A percentile compares a stretch with the other conserved stretches of the same genome.
phyloP scores from a whole-genome alignment of 2,888 invertebrate species.

The Danaus chrysippus region DNA sequence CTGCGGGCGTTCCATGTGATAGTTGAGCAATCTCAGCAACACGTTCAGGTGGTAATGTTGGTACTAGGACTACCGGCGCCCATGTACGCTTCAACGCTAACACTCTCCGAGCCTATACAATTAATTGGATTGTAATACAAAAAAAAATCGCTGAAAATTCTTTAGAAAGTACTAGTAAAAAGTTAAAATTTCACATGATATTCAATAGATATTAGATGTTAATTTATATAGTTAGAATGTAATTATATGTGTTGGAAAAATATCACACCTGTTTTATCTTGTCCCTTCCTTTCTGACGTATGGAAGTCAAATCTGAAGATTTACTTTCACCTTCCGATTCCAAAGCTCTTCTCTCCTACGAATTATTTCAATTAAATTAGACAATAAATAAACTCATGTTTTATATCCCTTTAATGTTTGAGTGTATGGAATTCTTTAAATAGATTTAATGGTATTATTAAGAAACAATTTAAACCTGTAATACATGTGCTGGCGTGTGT shows the following conservation, averaged over 20 bases:
- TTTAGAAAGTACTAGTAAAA: no score
- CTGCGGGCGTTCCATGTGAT: constrained; percentile 81
- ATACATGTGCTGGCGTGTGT: constrained; percentile 88
- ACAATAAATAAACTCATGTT: no score
- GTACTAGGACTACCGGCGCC: constrained; percentile 94
- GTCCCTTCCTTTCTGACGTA: constrained; percentile 84
- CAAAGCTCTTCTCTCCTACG: constrained; percentile 61
- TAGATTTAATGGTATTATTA: no score
- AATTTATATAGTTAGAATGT: not conserved
- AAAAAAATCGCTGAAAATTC: no score
- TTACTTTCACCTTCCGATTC: constrained; percentile 72
- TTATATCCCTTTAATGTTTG: no score
- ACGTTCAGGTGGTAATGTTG: constrained; percentile 93
- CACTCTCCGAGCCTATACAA: constrained; percentile 84
- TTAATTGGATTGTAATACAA: no score
- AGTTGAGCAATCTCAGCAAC: constrained; percentile 92
- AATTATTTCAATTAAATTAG: constrained; percentile 9
- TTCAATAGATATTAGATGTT: not conserved
- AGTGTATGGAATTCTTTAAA: no score
- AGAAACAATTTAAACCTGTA: constrained; percentile 48
- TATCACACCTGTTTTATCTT: constrained; percentile 86
- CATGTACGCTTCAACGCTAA: constrained; percentile 93
- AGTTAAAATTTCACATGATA: no score
- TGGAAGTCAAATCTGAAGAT: constrained; percentile 58
- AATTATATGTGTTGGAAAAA: not conserved